phyloP scores from a whole-genome alignment of 2,888 invertebrate genomes.

The Strigamia transsilvanica region DNA sequence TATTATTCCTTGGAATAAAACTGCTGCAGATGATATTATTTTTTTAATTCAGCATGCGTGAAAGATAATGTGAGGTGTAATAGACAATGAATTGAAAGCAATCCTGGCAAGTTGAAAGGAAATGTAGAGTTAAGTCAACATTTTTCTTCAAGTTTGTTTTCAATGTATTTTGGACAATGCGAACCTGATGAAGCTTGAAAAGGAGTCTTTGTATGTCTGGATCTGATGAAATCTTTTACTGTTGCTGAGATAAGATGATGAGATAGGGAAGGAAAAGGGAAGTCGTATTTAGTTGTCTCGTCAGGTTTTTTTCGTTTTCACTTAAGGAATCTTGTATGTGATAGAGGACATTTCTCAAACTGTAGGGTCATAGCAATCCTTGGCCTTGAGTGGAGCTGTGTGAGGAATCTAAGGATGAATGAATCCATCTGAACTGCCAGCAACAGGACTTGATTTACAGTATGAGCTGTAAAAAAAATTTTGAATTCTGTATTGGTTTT shows the following conservation, averaged over 20 bases:
- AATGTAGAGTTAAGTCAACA: background rate
- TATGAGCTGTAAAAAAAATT: background rate
- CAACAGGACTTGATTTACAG: background rate
- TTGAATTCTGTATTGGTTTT: constrained; percentile 19
- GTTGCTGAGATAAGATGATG: constrained; percentile 37
- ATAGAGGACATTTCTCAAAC: constrained; percentile 41
- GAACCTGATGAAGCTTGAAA: constrained; percentile 38
- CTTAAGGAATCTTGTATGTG: constrained; percentile 14
- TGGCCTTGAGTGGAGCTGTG: constrained; percentile 4
- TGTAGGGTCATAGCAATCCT: constrained; percentile 36
- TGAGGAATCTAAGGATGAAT: constrained; percentile 42
- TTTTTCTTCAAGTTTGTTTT: constrained; percentile 4
- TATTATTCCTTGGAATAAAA: too few species aligned
- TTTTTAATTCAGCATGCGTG: background rate
- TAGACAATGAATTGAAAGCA: constrained; percentile 7
- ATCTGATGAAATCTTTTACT: constrained; percentile 47
- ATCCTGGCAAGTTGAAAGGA: background rate
- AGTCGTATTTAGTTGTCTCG: constrained; percentile 28
- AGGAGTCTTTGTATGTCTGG: constrained; percentile 7
- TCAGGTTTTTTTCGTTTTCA: constrained; percentile 26
- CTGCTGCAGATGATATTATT: too few species aligned
- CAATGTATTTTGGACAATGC: constrained; percentile 9
- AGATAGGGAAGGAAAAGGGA: constrained; percentile 20
- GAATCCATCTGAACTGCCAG: constrained; percentile 29
- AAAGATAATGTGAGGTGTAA: background rate